Percentiles rank a stretch among this genome's conserved stretches.
phyloP scores from a whole-genome alignment of 2,797 vertebrate species.

The Ctenopoma kingsleyae region DNA sequence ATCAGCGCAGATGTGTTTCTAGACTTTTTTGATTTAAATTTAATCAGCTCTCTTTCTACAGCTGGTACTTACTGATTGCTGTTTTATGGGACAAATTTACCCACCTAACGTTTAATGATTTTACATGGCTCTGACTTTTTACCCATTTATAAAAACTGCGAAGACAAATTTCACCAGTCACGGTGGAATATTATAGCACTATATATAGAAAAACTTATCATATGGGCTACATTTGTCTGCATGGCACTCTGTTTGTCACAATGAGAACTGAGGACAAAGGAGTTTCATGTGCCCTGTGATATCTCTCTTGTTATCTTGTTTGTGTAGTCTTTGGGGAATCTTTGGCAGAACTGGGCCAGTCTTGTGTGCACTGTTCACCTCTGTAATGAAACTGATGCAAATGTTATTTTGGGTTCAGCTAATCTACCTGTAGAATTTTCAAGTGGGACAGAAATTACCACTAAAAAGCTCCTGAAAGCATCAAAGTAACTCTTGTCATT shows the following conservation, averaged over 20 bases:
- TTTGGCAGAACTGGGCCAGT: conserved; percentile 77
- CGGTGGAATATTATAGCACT: conserved; percentile 43
- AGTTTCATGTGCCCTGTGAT: conserved; percentile 59
- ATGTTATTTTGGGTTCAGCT: conserved; percentile 67
- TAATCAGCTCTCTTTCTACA: background rate
- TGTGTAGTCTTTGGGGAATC: conserved; percentile 73
- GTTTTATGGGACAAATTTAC: conserved; percentile 2
- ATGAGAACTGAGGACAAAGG: conserved; percentile 67
- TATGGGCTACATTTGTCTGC: conserved; percentile 65
- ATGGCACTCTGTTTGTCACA: conserved; percentile 52
- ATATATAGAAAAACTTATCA: conserved; percentile 61
- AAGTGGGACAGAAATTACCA: conserved; percentile 67
- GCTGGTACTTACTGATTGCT: background rate
- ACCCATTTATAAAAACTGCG: conserved; percentile 15
- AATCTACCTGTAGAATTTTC: conserved; percentile 55
- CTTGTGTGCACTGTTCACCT: conserved; percentile 60
- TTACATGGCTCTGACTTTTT: conserved; percentile 14
- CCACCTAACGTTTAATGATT: conserved; percentile 1
- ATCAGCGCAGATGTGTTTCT: too few relatives aligned
- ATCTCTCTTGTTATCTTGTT: conserved; percentile 72
- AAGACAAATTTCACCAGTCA: conserved; percentile 26
- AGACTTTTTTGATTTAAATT: too few relatives aligned
- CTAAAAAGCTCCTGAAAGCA: conserved; percentile 45
- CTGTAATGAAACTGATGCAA: conserved; percentile 70
- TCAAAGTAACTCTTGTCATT: conserved; percentile 30